phyloP scores from a whole-genome alignment of 2,113 vertebrate species.

The Hyperopisus bebe region DNA sequence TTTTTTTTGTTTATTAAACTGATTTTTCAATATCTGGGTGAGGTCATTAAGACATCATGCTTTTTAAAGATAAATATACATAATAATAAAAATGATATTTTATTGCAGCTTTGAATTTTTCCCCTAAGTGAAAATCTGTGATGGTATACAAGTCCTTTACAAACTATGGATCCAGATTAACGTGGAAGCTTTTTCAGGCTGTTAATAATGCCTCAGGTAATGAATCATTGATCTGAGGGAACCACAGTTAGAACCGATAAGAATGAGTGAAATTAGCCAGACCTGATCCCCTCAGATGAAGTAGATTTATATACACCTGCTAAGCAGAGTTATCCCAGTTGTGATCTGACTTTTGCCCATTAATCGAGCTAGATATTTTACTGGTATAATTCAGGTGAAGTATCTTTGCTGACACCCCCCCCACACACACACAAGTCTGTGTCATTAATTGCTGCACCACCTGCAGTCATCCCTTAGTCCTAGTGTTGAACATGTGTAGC shows the following conservation, averaged over 20 bases:
- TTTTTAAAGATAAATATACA: not conserved
- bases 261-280: not conserved
- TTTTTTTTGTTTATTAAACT: not conserved
- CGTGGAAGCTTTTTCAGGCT: not conserved
- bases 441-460: not conserved
- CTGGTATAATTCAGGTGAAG: not conserved
- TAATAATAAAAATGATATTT: not conserved
- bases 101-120: not conserved
- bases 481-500: not conserved
- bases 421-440: not conserved
- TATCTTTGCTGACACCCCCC: not conserved
- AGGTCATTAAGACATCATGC: not conserved
- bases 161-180: not conserved
- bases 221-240: conserved; percentile 1
- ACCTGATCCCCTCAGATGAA: not conserved
- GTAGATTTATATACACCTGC: not conserved
- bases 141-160: not conserved
- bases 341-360: not conserved
- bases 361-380: not conserved
- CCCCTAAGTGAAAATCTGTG: not conserved
- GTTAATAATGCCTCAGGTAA: not conserved
- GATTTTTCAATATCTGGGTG: not conserved
- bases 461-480: not conserved
- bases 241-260: not conserved
- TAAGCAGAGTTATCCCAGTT: not conserved